Conservation (phyloP, 2,888 invertebrate genomes). For the Leucozona laternaria region DNA sequence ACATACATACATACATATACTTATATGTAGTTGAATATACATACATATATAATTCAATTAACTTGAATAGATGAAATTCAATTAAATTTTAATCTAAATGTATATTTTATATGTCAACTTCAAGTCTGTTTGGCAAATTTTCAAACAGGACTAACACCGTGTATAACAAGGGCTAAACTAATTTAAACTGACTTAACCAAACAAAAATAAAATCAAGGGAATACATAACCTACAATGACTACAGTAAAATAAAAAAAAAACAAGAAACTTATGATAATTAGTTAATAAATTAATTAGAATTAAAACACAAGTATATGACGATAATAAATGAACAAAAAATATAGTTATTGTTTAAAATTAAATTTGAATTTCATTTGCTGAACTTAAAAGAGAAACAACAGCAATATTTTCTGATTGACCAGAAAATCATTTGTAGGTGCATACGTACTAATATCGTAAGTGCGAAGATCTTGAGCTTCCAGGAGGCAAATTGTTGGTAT, state of each 20-base stretch:
- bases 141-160: conserved; percentile 48
- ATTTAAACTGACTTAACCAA: background rate
- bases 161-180: conserved; percentile 19
- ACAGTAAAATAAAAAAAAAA: conserved; percentile 24
- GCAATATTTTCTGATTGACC: background rate
- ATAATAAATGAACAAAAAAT: conserved; percentile 60
- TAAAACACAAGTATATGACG: conserved; percentile 59
- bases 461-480: no score
- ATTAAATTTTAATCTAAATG: conserved; percentile 69
- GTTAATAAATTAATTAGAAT: conserved; percentile 14
- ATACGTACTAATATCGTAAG: no score
- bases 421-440: no score
- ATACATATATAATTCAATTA: conserved; percentile 34
- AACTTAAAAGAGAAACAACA: background rate
- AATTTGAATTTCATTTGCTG: conserved; percentile 12
- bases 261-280: conserved; percentile 11
- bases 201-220: conserved; percentile 13
- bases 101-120: conserved; percentile 73
- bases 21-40: conserved; percentile 14
- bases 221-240: conserved; percentile 33
- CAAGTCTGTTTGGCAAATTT: conserved; percentile 55
- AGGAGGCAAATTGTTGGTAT: no score
- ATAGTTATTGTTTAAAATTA: conserved; percentile 69
- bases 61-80: conserved; percentile 38
- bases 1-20: background rate